These are phyloP conservation scores for Sogatella furcifera DNA, from an alignment of 1,140 invertebrate species.

Conservation along the genomic window DNA sequence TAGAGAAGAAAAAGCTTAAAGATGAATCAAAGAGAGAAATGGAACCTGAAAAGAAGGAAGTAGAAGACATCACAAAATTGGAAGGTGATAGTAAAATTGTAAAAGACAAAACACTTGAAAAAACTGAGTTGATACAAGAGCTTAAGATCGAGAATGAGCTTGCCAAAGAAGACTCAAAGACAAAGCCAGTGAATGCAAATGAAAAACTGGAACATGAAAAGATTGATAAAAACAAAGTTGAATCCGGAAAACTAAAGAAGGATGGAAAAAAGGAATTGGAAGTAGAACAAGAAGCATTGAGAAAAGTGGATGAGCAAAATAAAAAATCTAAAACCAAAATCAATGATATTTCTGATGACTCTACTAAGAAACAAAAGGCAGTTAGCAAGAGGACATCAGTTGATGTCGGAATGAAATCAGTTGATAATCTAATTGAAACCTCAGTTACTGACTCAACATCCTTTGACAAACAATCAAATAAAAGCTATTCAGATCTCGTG, in stretches of 20 bases:
- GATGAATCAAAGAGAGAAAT: slow-evolving; percentile 14
- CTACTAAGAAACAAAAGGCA: background rate
- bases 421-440: background rate
- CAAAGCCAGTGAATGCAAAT: slow-evolving; percentile 19
- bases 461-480: no score
- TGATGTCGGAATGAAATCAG: background rate
- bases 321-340: no score
- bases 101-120: background rate
- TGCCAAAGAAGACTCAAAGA: slow-evolving; percentile 1
- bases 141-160: background rate
- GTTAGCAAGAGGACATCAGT: background rate
- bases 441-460: no score
- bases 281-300: no score
- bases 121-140: slow-evolving; percentile 12
- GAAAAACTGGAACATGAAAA: slow-evolving; percentile 15
- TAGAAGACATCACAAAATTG: background rate
- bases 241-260: background rate
- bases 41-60: background rate
- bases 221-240: background rate
- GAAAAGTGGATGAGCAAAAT: no score
- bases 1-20: slow-evolving; percentile 10
- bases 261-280: no score
- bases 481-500: no score
- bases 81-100: background rate
- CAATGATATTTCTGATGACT: no score